phyloP scores from a whole-genome alignment of 2,113 vertebrate genomes.

The Passerina amoena region DNA sequence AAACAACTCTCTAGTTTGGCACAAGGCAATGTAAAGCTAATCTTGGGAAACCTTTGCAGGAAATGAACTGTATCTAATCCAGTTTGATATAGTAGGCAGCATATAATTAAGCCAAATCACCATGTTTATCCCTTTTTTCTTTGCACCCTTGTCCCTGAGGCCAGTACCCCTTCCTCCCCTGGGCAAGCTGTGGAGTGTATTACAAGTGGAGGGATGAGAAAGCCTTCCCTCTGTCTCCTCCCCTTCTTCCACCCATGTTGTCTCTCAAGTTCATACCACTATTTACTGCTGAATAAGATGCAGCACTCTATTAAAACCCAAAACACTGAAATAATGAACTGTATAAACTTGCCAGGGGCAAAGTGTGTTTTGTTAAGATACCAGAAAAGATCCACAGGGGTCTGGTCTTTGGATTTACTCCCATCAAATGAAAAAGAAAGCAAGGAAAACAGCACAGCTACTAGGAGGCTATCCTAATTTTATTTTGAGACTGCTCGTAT shows the following conservation, averaged over 20 bases:
- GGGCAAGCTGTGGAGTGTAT: background rate
- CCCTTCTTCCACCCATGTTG: background rate
- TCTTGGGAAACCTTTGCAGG: constrained; percentile 5
- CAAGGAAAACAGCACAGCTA: background rate
- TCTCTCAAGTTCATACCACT: background rate
- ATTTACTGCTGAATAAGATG: background rate
- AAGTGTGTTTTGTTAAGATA: constrained; percentile 51
- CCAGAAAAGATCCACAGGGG: background rate
- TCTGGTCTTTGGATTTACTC: background rate
- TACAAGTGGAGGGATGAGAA: background rate
- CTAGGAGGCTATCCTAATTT: background rate
- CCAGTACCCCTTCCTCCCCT: background rate
- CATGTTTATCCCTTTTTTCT: constrained; percentile 11
- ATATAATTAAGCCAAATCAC: constrained; percentile 37
- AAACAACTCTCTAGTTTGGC: background rate
- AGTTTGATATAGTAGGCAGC: constrained; percentile 21
- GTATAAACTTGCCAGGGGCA: background rate
- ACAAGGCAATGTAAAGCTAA: background rate
- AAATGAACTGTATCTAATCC: constrained; percentile 52
- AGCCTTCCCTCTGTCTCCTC: background rate
- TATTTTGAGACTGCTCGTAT: background rate
- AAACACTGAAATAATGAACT: constrained; percentile 18
- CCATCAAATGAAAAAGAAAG: background rate
- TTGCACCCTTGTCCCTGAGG: background rate
- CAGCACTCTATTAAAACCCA: constrained; percentile 12